Percentiles rank a stretch among this genome's conserved stretches.
phyloP scores from a whole-genome alignment of 2,113 vertebrate genomes.

The Azemiops feae region DNA sequence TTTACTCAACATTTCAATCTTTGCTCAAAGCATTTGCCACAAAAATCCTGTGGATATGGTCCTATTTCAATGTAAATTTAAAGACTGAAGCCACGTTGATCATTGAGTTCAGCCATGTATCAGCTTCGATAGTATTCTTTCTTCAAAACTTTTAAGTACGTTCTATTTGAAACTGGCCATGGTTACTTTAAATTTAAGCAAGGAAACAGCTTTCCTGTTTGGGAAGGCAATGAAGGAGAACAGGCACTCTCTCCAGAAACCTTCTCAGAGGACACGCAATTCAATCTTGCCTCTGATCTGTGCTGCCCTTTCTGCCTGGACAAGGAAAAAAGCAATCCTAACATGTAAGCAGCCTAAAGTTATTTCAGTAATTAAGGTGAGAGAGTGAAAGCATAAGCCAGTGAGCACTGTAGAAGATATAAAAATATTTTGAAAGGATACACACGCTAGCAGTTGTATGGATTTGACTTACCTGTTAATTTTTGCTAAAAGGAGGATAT shows the following conservation, averaged over 20 bases:
- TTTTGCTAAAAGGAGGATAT: not conserved
- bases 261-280: conserved; percentile 52
- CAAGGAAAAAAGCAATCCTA: conserved; percentile 42
- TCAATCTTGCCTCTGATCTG: conserved; percentile 44
- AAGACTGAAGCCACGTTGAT: not conserved
- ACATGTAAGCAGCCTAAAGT: not conserved
- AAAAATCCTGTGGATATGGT: conserved; percentile 83
- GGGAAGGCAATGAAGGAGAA: conserved; percentile 46
- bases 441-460: not conserved
- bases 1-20: conserved; percentile 97
- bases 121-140: not conserved
- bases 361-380: no score
- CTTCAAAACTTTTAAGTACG: not conserved
- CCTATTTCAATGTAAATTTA: not conserved
- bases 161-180: conserved; percentile 97
- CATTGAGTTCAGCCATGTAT: not conserved
- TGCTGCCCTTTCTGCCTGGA: conserved; percentile 42
- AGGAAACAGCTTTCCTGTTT: conserved; percentile 97
- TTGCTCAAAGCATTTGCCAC: conserved; percentile 94
- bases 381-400: not conserved
- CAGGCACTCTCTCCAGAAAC: conserved; percentile 65
- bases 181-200: conserved; percentile 98
- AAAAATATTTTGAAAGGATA: not conserved
- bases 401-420: not conserved
- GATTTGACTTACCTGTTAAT: not conserved